A percentile compares a stretch with the other conserved stretches of the same genome.
Evolutionary conservation across 1,140 invertebrate genomes (phyloP).

Genomic region (Drosophila punjabiensis): DNA sequence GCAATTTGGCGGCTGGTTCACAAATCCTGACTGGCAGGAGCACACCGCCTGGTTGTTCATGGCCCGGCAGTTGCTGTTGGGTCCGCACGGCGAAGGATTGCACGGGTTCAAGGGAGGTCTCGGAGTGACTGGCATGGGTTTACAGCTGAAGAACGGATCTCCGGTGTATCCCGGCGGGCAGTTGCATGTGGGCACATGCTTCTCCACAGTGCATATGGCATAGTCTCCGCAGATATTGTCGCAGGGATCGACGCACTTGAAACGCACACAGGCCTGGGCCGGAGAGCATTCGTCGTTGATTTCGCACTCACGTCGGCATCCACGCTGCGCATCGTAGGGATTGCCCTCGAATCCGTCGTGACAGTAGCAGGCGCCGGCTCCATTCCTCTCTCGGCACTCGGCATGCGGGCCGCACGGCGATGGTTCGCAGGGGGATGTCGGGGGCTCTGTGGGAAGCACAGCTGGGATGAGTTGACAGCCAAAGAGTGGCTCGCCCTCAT

Average conservation of each 20-base stretch:
- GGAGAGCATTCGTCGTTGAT: slow-evolving; percentile 90
- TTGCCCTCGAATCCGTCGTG: slow-evolving; percentile 90
- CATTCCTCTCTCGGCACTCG: slow-evolving; percentile 89
- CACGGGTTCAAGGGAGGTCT: slow-evolving; percentile 86
- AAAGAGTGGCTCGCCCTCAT: slow-evolving; percentile 91
- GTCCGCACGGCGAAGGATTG: slow-evolving; percentile 89
- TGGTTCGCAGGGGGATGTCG: slow-evolving; percentile 88
- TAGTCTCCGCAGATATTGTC: slow-evolving; percentile 90
- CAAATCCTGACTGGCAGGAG: slow-evolving; percentile 89
- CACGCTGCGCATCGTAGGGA: slow-evolving; percentile 87
- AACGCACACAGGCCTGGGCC: slow-evolving; percentile 90
- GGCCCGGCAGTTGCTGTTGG: slow-evolving; percentile 91
- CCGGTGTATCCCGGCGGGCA: slow-evolving; percentile 91
- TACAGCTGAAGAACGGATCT: slow-evolving; percentile 93
- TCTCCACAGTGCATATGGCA: slow-evolving; percentile 90
- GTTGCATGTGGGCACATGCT: slow-evolving; percentile 91
- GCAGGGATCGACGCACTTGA: slow-evolving; percentile 92
- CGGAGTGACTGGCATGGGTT: slow-evolving; percentile 86
- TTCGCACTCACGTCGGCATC: slow-evolving; percentile 92
- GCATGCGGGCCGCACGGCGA: slow-evolving; percentile 90
- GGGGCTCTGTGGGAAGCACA: slow-evolving; percentile 84
- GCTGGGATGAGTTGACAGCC: slow-evolving; percentile 86
- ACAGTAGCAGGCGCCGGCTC: slow-evolving; percentile 89
- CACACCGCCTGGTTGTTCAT: slow-evolving; percentile 89
- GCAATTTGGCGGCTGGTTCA: slow-evolving; percentile 92